Base-by-base conservation (phyloP, 2,113 vertebrate genomes). In the Neolamprologus sp. region DNA sequence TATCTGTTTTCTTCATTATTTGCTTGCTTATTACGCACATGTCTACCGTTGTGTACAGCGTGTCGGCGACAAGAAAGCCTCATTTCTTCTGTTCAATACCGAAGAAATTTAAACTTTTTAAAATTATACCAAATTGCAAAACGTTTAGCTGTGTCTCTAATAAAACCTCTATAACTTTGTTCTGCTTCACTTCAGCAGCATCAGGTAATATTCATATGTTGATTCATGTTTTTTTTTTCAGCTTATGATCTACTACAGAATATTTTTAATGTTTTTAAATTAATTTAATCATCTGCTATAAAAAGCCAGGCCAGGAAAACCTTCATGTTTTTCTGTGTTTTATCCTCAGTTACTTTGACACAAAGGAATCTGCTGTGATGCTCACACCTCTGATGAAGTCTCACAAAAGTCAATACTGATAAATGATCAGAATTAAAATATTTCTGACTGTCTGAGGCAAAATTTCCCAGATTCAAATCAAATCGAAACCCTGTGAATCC, bases 51-150 rank as follows among this genome's bases (percentile, higher is more conserved):
- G 6, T 7, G 9, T 19, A 63, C 28, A 11, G 58, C 2, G 28
- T 19, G 58, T 33, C 1, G 1, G 16, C 4, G 1, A 63, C 28
- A 63, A 63, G 16, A 1, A 33, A 19, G 1, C 58, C 28, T 63
- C 0, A 33, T 63, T 63, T 33, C 58, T 0, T 0, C 58, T 11
- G 28, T 63, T 63, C 16, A 63, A 33, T 63, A 11, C 16, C 1
- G 0, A 63, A 63, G 0, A 63, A 33, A 11, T 7, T 7, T 33
- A 1, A 33, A 19, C 28, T 63, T 63, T 35, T 35, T 35, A 4
- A 19, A 63, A 63, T 63, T 19, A 11, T 19, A 63, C 58, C 58
- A 33, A 63, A 63, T 19, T 63, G 58, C 28, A 63, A 63, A 63
- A 63, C 1, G 1, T 19, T 63, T 63, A 63, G 28, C 6, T 63